Conservation (phyloP, 2,797 vertebrate species). For the Poeciliopsis gracilis region DNA sequence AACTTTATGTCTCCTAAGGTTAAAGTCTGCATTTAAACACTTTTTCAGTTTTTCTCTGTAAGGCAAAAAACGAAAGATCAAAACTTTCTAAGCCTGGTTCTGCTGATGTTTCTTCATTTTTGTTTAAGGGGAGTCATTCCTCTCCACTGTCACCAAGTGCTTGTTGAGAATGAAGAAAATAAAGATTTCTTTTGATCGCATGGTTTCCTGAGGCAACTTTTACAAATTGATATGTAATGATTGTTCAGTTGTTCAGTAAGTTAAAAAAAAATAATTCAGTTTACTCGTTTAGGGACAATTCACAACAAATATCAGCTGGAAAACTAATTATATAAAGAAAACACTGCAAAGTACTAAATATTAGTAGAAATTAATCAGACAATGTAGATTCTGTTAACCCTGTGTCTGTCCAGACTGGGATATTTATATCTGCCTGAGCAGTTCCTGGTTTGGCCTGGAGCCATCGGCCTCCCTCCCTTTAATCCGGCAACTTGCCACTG, state of each 20-base stretch:
- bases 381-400: not conserved
- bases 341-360: not conserved
- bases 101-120: not conserved
- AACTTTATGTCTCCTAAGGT: not conserved
- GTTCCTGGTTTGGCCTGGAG: slow-evolving; percentile 51
- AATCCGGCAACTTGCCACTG: slow-evolving; percentile 76
- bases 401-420: slow-evolving; percentile 41
- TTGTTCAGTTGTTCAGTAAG: no score
- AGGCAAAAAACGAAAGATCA: not conserved
- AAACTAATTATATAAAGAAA: not conserved
- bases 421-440: slow-evolving; percentile 36
- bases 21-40: not conserved
- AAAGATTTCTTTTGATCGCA: not conserved
- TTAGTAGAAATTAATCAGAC: not conserved
- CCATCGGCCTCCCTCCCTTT: slow-evolving; percentile 82
- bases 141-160: not conserved
- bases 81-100: not conserved
- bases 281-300: no score
- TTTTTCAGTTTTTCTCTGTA: not conserved
- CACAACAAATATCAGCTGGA: not conserved
- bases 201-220: not conserved
- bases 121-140: not conserved
- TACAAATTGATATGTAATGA: not conserved
- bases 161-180: not conserved
- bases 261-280: no score